Conservation (phyloP, 2,113 vertebrate genomes). For the Amazona guildingii region DNA sequence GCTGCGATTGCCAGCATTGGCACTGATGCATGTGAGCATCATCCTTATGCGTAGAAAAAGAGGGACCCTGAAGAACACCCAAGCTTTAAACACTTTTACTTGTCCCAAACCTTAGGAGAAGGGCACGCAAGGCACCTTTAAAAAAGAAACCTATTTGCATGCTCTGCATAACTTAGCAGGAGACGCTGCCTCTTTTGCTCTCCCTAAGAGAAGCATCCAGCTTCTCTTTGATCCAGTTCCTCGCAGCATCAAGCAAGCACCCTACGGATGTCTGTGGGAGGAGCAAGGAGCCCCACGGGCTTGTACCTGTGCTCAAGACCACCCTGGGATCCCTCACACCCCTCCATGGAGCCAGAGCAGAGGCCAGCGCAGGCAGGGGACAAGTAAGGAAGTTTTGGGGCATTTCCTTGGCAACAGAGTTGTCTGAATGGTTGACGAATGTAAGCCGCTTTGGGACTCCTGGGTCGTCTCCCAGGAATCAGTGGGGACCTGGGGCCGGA, state of each 20-base stretch:
- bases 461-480: neutral
- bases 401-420: neutral
- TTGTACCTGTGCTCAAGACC: neutral
- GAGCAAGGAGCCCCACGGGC: neutral
- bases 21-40: rapidly evolving
- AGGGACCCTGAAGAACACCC: neutral
- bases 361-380: neutral
- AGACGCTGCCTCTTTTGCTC: neutral
- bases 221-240: neutral
- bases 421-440: neutral
- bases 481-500: neutral
- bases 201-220: neutral
- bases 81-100: neutral
- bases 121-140: neutral
- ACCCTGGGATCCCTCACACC: neutral
- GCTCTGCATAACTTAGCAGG: neutral
- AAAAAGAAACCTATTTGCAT: conserved; percentile 4
- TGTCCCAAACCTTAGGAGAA: neutral
- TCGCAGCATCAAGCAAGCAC: neutral
- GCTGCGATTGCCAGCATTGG: rapidly evolving
- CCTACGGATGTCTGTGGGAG: neutral
- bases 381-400: neutral
- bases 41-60: neutral
- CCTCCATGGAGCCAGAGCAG: neutral
- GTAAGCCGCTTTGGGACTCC: rapidly evolving